Base-by-base conservation (phyloP, 2,888 invertebrate species). In the Cephus spinipes region DNA sequence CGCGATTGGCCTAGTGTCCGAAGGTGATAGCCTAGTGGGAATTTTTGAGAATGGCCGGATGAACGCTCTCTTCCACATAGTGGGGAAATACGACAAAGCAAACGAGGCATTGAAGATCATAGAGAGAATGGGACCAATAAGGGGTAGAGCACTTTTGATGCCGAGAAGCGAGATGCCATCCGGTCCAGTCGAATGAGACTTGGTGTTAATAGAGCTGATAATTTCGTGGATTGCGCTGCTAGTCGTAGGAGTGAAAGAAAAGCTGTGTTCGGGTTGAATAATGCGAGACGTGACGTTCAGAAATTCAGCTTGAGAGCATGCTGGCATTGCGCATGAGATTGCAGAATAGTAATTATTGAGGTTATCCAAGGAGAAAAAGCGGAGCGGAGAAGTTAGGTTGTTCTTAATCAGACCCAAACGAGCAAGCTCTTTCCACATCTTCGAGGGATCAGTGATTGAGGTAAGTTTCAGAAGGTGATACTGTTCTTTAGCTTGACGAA, bases 1-100 rank as follows among this genome's bases (percentile, higher is more conserved):
- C 0, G 75, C 75, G 1, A 78, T 78, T 1, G 71, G 75, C 12
- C 78, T 55, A 4, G 55, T 75, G 36, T 78, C 78, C 1, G 69
- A 75, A 2, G 34, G 71, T 30, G 73, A 15, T 11, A 6, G n/a
- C 23, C 73, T 40, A 2, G 40, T 36, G 15, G 32, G 23, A n/a
- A 40, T 40, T 32, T 78, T 78, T 1, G 31, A 11, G 15, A 78
- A 40, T 4, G 71, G 75, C 4, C n/a, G 12, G 9, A 75, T 35
- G 11, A 32, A 34, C 6, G 74, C 77, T 4, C n/a, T n/a, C 33
- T 69, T 74, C 77, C 77, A 74, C 3, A 30, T 3, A 1, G 12
- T 6, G 15, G 78, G 78, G n/a, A 69, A 78, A 11, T 32, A 23
- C 9, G 74, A 33, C 12, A 55, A 12, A 0, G 36, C 31, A 11